Evolutionary conservation across 2,797 vertebrate genomes (phyloP), one percentile per base, ranked within the genome.

Genomic region (Poeciliopsis presidionis): DNA sequence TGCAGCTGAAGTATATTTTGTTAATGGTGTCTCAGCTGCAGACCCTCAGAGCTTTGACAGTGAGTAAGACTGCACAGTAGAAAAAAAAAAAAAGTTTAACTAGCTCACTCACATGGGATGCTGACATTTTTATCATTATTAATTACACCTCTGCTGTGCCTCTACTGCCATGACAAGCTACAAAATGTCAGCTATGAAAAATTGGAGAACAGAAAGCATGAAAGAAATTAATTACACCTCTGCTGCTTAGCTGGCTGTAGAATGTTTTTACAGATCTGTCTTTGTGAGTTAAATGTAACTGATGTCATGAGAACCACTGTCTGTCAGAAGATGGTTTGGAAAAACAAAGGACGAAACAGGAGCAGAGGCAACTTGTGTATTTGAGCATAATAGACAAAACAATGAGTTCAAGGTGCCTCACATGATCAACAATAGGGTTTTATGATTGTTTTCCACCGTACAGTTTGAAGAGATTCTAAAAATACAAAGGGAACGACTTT

Each of bases 111-210:
- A 72, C 55, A 30, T 45, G 47, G 61, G 45, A 74, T 53, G 41
- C n/a, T 25, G 39, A 36, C 18, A 12, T 74, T 74, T 53, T 67
- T 16, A 51, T 67, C 70, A 73, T 25, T 33, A 43, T 74, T 69
- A 79, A 57, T 74, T 53, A 57, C 63, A 45, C 63, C 46, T 73
- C 33, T 28, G 41, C 41, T 67, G 57, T 22, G 28, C 41, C 53
- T 77, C 69, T 53, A 41, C 49, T 70, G 22, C 41, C n/a, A 55
- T 72, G 55, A 69, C 20, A 69, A 69, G 72, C 49, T 45, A 70
- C 20, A 63, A 74, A 70, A 70, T 36, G 63, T 57, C 72, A 55
- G 28, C 63, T 74, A 22, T 57, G 45, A 70, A 74, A 57, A 70
- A 73, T 30, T 41, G 14, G 12, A 28, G 43, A 53, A 74, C 41